Base-by-base conservation (phyloP, 1,140 invertebrate species). In the Cryptotermes secundus region DNA sequence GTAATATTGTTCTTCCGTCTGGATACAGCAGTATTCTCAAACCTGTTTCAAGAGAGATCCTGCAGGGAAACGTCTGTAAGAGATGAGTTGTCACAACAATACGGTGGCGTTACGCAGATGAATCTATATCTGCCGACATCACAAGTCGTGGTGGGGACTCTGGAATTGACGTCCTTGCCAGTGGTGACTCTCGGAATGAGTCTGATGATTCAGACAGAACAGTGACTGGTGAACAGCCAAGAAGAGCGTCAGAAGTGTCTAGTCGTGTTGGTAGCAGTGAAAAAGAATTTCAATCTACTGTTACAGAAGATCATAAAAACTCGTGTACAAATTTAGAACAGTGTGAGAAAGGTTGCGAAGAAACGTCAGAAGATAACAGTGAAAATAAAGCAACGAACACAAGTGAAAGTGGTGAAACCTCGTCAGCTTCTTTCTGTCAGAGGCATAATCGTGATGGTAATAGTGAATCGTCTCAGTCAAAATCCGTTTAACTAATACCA, bases 21-120 rank as follows among this genome's bases (percentile, higher is more conserved):
- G 97, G 97, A 12, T 99, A 97, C 88, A 97, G 96, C 90, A 94
- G 94, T 82, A 96, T 98, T 87, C 91, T 98, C 87, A 93, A 94
- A 87, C 96, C 97, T 72, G 90, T 98, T 83, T 92, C 92, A 16
- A 94, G 94, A 89, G 92, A 94, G 88, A 96, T 98, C 88, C 93
- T 96, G 80, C 91, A 93, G 85, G 92, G 94, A 36, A 91, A 91
- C 59, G 94, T 98, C 85, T 87, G 95, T 49, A 92, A 92, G 83
- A 92, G 93, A 86, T 94, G 95, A 88, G 91, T 93, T 82, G 96
- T 97, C 4, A 93, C 91, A 85, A 93, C 92, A 90, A 95, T 98
- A 86, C 92, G 93, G 88, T 97, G 95, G 95, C 91, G 91, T 87
- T 88, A 91, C 86, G 90, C 90, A 24, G 90, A 90, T 31, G 45